Evolutionary conservation across 1,140 invertebrate species (phyloP), one percentile per base, ranked within the genome.

Genomic region (Atta colombica): DNA sequence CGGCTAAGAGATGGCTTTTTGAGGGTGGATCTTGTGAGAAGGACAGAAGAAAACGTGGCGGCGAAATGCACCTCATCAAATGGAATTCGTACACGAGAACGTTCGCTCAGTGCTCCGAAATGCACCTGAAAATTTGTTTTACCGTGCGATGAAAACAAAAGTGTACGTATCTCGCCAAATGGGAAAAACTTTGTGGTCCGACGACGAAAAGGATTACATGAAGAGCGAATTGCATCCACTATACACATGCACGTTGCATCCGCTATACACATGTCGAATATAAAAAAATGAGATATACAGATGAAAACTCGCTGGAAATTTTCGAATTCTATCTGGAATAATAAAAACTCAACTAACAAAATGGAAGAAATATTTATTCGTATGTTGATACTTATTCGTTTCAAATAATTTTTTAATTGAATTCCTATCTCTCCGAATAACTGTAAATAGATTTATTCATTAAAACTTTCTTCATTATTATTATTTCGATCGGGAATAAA

Each of bases 71-170:
- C 25, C 82, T 77, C 65, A 68, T 89, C 85, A 88, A 89, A 85
- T 82, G 61, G 81, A 58, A 65, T 18, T 66, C 8, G 51, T 55
- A 61, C 65, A 58, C 71, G 63, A 55, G 21, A 66, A 63, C 75
- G 31, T 25, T 88, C 82, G 80, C 88, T 85, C 71, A 90, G 63
- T 89, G 69, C 87, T 85, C 55, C 61, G 58, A 77, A 88, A 87
- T 55, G 69, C 74, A 82, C 51, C 86, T 82, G 75, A 66, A 66
- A 85, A 78, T 78, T 89, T 88, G 82, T 89, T 86, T 86, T 74
- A 49, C 49, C 75, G 51, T 31, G n/a, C 58, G 21, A 25, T 69
- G 60, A 77, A 88, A 88, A 88, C 80, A 84, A 84, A 84, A 75
- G 80, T 75, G n/a, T 72, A 51, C 53, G 31, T 77, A 74, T 14